Evolutionary conservation across 2,888 invertebrate genomes (phyloP).

Genomic region (Nephrotoma flavescens): DNA sequence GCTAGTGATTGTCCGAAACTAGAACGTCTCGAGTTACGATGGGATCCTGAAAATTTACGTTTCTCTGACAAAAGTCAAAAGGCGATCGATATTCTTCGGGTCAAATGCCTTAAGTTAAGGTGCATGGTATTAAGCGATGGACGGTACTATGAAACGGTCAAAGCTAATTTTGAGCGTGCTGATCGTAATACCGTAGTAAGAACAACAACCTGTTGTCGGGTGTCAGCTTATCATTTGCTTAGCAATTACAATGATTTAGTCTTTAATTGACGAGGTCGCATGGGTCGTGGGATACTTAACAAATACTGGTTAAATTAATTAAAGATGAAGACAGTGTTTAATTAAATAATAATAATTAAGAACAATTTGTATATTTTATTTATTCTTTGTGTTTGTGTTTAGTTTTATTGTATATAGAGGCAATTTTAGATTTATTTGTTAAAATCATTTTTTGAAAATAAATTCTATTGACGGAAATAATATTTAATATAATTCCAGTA

Average conservation of each 20-base stretch:
- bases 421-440: background rate
- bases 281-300: background rate
- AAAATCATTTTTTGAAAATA: background rate
- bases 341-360: background rate
- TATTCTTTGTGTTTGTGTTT: background rate
- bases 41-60: constrained; percentile 50
- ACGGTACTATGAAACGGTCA: constrained; percentile 96
- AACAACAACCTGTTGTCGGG: constrained; percentile 90
- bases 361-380: background rate
- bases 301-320: constrained; percentile 16
- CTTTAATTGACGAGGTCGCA: constrained; percentile 55
- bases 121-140: constrained; percentile 95
- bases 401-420: background rate
- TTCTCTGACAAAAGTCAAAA: constrained; percentile 99
- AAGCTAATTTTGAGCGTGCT: constrained; percentile 97
- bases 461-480: background rate
- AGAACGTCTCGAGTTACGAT: constrained; percentile 79
- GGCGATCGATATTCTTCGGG: constrained; percentile 92
- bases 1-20: constrained; percentile 80
- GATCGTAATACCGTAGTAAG: constrained; percentile 93
- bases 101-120: constrained; percentile 83
- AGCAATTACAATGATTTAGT: constrained; percentile 88
- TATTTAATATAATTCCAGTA: too few species aligned
- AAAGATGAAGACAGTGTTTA: background rate
- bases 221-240: constrained; percentile 85